A percentile compares a stretch with the other conserved stretches of the same genome.
Evolutionary conservation across 2,113 vertebrate species (phyloP).

Genomic region (Vidua chalybeata): DNA sequence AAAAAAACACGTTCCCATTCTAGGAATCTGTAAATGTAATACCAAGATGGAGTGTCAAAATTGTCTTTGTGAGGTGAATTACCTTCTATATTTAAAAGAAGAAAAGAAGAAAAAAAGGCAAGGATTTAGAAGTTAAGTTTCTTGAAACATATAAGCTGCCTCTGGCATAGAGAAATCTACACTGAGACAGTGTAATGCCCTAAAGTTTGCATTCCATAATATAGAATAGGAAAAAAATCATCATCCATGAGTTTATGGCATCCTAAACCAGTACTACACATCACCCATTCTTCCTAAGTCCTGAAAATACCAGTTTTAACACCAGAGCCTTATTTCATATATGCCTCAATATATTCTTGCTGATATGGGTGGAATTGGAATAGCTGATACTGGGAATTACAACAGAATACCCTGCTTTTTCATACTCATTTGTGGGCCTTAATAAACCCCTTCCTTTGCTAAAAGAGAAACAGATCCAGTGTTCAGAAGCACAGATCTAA

Average conservation of each 20-base stretch:
- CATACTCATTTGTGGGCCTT: background rate
- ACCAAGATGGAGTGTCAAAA: background rate
- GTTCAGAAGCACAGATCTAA: background rate
- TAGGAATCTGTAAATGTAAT: background rate
- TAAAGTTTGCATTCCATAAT: background rate
- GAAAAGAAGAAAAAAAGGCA: background rate
- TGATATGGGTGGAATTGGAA: background rate
- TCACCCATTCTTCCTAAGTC: background rate
- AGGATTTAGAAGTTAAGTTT: background rate
- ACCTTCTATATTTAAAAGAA: background rate
- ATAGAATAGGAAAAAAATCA: accelerated
- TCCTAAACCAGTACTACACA: background rate
- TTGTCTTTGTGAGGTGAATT: background rate
- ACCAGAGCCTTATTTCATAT: background rate
- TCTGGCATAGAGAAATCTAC: background rate
- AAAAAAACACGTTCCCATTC: background rate
- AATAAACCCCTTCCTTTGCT: background rate
- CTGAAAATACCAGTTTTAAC: background rate
- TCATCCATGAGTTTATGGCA: background rate
- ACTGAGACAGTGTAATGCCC: accelerated
- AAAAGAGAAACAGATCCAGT: background rate
- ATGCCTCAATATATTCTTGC: background rate
- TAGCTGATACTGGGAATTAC: background rate
- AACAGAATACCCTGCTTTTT: background rate
- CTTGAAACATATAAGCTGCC: background rate